These are phyloP conservation scores for Notiomystis cincta DNA, from an alignment of 2,113 vertebrate genomes.

Conservation along the genomic window DNA sequence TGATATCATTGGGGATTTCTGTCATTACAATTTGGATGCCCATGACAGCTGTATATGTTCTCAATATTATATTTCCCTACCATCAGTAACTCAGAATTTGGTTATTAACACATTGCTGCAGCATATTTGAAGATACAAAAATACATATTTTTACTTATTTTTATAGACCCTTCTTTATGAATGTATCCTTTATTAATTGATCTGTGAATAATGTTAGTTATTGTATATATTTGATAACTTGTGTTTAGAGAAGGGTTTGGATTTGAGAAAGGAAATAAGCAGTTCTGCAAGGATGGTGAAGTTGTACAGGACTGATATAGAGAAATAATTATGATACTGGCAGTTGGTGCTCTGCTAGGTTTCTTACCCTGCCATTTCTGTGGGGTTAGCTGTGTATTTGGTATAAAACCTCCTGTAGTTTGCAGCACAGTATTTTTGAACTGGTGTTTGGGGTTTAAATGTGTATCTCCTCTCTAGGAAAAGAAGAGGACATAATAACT, in stretches of 20 bases:
- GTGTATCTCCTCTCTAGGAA: constrained; percentile 62
- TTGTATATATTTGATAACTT: not conserved
- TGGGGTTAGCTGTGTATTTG: not conserved
- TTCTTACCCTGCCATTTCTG: not conserved
- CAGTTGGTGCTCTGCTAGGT: not conserved
- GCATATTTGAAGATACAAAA: not conserved
- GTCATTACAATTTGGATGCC: not conserved
- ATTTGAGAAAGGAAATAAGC: not conserved
- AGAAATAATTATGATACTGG: not conserved
- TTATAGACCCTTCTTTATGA: not conserved
- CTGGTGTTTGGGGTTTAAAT: not conserved
- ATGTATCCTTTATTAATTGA: not conserved
- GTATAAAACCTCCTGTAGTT: not conserved
- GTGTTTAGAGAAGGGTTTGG: not conserved
- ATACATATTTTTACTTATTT: not conserved
- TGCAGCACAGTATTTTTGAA: not conserved
- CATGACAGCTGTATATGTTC: not conserved
- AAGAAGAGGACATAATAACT: constrained; percentile 71
- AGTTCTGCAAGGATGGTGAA: not conserved
- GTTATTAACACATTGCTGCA: not conserved
- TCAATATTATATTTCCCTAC: not conserved
- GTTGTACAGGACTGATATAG: not conserved
- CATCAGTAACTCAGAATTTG: not conserved
- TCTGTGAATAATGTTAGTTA: not conserved
- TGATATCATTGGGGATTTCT: not conserved